These are phyloP conservation scores for Abrostola tripartita DNA, from an alignment of 2,888 invertebrate species.

Conservation along the genomic window DNA sequence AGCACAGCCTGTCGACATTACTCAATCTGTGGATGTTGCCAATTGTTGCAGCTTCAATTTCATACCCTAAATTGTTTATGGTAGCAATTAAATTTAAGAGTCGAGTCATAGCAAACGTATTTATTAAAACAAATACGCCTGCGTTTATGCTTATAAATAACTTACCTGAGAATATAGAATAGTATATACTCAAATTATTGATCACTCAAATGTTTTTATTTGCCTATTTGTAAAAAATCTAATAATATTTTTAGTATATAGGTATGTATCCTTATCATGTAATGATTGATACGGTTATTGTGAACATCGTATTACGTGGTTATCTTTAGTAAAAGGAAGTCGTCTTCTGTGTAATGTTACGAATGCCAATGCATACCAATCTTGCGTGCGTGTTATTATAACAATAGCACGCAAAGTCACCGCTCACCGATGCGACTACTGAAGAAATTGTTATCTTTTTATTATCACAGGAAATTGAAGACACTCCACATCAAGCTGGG, in stretches of 20 bases:
- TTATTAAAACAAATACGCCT: conserved; percentile 3
- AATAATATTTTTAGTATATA: too few species aligned
- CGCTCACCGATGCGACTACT: conserved; percentile 38
- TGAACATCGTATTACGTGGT: neutral
- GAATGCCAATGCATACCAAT: conserved; percentile 33
- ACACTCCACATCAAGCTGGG: conserved; percentile 10
- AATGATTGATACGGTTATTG: neutral
- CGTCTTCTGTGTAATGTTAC: conserved; percentile 28
- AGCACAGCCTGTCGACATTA: conserved; percentile 32
- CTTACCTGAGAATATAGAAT: too few species aligned
- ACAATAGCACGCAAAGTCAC: conserved; percentile 42
- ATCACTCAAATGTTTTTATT: too few species aligned
- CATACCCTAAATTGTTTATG: conserved; percentile 41
- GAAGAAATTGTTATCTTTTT: conserved; percentile 56
- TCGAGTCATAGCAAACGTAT: conserved; percentile 25
- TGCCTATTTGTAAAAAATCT: too few species aligned
- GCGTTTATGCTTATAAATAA: too few species aligned
- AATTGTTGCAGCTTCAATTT: conserved; percentile 37
- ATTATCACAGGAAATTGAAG: conserved; percentile 42
- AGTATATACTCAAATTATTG: too few species aligned
- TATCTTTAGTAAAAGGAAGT: conserved; percentile 29
- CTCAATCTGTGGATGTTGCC: conserved; percentile 38
- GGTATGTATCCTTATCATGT: neutral
- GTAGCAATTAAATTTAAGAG: conserved; percentile 34
- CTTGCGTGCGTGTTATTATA: conserved; percentile 35